A percentile compares a stretch with the other conserved stretches of the same genome.
These are phyloP conservation scores for Kryphioiulus occultus DNA, from an alignment of 2,888 invertebrate species.

Conservation along the genomic window DNA sequence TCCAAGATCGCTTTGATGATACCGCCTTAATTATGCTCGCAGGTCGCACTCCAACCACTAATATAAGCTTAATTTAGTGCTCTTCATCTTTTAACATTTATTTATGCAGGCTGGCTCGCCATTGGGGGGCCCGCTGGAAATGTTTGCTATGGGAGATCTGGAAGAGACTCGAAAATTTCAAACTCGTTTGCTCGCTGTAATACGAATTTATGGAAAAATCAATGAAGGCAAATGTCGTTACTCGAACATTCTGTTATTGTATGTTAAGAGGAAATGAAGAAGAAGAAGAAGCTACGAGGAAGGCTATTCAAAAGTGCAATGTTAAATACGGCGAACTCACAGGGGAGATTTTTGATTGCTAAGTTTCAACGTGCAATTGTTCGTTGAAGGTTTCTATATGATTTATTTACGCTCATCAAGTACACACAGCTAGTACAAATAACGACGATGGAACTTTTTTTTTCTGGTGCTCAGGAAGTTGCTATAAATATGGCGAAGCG, in stretches of 20 bases:
- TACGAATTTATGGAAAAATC: constrained; percentile 26
- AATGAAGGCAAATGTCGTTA: constrained; percentile 35
- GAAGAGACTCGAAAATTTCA: neutral
- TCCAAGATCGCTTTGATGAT: neutral
- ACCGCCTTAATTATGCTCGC: neutral
- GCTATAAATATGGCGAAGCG: neutral
- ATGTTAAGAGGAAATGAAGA: constrained; percentile 25
- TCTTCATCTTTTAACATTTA: constrained; percentile 25
- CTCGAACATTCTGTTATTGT: constrained; percentile 35
- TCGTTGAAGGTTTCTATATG: constrained; percentile 9
- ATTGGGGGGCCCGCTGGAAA: neutral
- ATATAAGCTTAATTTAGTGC: constrained; percentile 17
- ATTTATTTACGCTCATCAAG: constrained; percentile 35
- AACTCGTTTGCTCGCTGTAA: constrained; percentile 30
- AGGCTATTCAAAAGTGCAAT: constrained; percentile 20
- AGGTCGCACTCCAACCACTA: constrained; percentile 25
- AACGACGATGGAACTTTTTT: neutral
- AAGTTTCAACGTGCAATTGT: constrained; percentile 25
- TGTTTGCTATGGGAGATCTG: neutral
- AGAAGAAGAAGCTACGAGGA: neutral
- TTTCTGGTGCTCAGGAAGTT: neutral
- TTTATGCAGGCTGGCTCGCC: constrained; percentile 8
- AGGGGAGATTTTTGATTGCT: constrained; percentile 21
- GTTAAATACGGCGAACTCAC: constrained; percentile 10
- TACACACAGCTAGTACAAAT: neutral